Percentiles rank a stretch among this genome's conserved stretches.
Evolutionary conservation across 2,797 vertebrate genomes (phyloP).

Genomic region (Enteromius anoplus): DNA sequence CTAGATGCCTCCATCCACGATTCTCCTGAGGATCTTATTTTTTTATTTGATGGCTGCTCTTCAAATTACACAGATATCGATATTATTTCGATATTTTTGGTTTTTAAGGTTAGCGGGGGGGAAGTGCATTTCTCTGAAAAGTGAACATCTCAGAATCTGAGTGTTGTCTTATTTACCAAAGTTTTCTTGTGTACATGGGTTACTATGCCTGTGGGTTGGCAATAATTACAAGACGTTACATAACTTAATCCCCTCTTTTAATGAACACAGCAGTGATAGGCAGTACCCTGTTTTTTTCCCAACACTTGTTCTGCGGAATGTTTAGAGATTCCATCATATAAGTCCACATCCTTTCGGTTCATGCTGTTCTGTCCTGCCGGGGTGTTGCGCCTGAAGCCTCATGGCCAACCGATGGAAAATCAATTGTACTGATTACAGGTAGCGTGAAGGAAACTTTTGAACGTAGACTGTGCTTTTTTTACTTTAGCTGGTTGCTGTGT

Average conservation of each 20-base stretch:
- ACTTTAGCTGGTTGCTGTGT: neutral
- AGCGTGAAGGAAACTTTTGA: neutral
- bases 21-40: neutral
- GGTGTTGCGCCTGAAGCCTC: conserved; percentile 1
- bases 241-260: conserved; percentile 17
- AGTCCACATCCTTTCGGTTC: neutral
- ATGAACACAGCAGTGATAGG: neutral
- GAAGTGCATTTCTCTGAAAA: neutral
- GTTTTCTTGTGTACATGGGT: neutral
- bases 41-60: neutral
- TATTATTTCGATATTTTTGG: neutral
- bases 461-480: neutral
- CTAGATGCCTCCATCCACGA: conserved; percentile 24
- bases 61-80: neutral
- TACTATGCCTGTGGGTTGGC: conserved; percentile 14
- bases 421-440: conserved; percentile 37
- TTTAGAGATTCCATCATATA: neutral
- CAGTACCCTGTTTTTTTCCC: neutral
- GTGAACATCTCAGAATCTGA: neutral
- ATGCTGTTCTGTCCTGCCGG: neutral
- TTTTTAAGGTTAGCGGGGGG: neutral
- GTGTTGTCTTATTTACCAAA: neutral
- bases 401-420: neutral
- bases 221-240: conserved; percentile 10
- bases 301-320: conserved; percentile 4